Percentiles rank a stretch among this genome's conserved stretches.
Conservation (phyloP, 2,113 vertebrate species). For the Nycticryphes semicollaris region DNA sequence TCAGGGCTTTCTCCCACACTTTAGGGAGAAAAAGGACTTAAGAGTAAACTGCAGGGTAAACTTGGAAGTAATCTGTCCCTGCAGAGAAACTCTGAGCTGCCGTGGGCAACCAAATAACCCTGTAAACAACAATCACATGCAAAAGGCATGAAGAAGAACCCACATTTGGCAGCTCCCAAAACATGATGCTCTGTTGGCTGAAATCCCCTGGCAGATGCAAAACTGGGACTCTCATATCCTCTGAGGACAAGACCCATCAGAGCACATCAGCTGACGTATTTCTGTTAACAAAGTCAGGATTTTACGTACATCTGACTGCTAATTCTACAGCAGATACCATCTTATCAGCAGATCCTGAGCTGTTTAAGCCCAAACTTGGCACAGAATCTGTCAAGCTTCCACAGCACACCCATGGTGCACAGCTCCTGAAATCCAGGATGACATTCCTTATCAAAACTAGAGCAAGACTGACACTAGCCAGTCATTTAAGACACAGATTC, state of each 20-base stretch:
- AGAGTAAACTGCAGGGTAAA: neutral
- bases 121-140: neutral
- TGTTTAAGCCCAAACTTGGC: neutral
- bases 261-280: neutral
- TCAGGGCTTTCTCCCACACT: neutral
- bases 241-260: neutral
- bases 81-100: neutral
- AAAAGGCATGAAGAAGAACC: neutral
- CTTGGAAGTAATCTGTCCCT: neutral
- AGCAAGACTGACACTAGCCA: neutral
- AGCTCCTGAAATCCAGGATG: neutral
- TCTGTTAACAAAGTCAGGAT: neutral
- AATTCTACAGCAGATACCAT: neutral
- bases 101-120: neutral
- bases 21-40: neutral
- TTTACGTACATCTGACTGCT: neutral
- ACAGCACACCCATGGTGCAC: neutral
- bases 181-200: accelerated
- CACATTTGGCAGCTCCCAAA: neutral
- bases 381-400: neutral
- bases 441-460: neutral
- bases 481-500: neutral
- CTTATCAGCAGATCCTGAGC: neutral
- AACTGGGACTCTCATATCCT: neutral
- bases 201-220: neutral